Base-by-base conservation (phyloP, 2,797 vertebrate genomes). In the Lophura swinhoii region DNA sequence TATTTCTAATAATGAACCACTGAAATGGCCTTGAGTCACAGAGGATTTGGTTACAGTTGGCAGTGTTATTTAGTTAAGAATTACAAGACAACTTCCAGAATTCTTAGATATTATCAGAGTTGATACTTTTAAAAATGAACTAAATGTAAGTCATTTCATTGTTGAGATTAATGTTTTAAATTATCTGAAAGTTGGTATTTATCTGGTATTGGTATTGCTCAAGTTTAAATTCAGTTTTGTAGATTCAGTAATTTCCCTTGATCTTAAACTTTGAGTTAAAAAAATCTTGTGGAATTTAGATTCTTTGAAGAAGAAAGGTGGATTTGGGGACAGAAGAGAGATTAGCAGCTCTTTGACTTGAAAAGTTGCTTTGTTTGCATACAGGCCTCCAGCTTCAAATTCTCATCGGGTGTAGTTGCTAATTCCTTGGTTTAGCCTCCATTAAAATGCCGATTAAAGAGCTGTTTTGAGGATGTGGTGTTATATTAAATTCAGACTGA, bases 401-500 rank as follows among this genome's bases (percentile, higher is more conserved):
- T 67, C 3, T 2, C 35, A 13, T 67, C 8, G 31, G 37, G 41
- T 84, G 60, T 33, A 84, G 73, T 49, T 84, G n/a, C 23, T 63
- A 37, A 7, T 43, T 77, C 69, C 49, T 77, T 74, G 59, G 13
- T 5, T 74, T 64, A 6, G 48, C 15, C 35, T 3, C 5, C 12
- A 1, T 20, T 63, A 44, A 73, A 80, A 37, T 67, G 12, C 35
- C 28, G 29, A 78, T 66, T 74, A 28, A 55, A 80, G 78, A 55
- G 51, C 58, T 72, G 14, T 4, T 71, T 75, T 53, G 48, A 68
- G 35, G 31, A 7, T 4, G 21, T 5, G 37, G 3, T 58, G 15
- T 78, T 94, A 39, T 39, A 75, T 88, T 81, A 59, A 88, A 78
- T 75, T 87, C 77, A 67, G 29, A 60, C 44, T 64, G 70, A 81